Conservation (phyloP, 2,113 vertebrate species). For the Eonycteris spelaea region DNA sequence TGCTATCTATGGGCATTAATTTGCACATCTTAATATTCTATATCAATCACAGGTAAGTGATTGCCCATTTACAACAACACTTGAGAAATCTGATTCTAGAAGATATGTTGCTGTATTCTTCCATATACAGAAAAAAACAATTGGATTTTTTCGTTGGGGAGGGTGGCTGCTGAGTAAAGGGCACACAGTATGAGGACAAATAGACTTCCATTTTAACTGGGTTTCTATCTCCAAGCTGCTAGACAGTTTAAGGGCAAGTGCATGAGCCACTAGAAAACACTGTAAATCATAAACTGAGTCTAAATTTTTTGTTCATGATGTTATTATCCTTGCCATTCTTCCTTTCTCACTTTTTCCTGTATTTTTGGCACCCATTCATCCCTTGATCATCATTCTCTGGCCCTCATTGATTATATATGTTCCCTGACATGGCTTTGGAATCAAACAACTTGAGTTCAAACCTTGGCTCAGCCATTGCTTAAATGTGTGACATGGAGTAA, state of each 20-base stretch:
- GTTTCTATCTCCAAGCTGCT: neutral
- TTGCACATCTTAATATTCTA: neutral
- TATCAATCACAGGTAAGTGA: neutral
- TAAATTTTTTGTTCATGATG: neutral
- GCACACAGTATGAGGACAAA: neutral
- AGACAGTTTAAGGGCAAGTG: neutral
- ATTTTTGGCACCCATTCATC: neutral
- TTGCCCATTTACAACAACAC: neutral
- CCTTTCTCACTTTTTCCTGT: neutral
- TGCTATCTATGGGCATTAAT: neutral
- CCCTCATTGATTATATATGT: neutral
- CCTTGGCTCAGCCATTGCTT: neutral
- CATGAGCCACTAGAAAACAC: neutral
- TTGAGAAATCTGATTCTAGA: neutral
- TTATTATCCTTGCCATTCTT: neutral
- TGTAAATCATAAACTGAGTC: neutral
- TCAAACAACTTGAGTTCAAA: slow-evolving; percentile 28
- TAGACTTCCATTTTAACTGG: neutral
- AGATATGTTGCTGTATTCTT: neutral
- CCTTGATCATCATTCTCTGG: neutral
- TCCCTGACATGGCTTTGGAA: neutral
- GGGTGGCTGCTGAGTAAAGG: neutral
- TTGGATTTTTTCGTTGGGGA: neutral
- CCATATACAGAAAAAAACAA: neutral
- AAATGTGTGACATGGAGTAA: neutral